Percentiles rank a stretch among this genome's conserved stretches.
These are phyloP conservation scores for Gobiocypris rarus DNA, from an alignment of 2,113 vertebrate species.

Conservation along the genomic window DNA sequence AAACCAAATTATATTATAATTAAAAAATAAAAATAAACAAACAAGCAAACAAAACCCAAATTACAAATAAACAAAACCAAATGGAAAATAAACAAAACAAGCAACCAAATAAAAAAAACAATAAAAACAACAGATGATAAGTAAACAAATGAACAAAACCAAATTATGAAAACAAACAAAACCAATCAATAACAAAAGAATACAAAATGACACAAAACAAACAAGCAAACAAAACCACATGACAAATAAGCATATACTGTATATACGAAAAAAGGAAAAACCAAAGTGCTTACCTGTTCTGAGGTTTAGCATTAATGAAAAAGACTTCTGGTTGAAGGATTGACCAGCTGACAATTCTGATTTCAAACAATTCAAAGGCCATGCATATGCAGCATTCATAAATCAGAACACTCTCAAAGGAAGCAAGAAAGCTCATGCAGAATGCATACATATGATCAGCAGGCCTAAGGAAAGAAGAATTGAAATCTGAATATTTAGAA, in stretches of 20 bases:
- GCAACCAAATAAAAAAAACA: too few relatives aligned
- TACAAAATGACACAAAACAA: background rate
- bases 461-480: background rate
- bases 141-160: background rate
- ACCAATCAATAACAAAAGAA: background rate
- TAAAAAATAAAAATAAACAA: background rate
- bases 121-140: background rate
- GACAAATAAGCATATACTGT: background rate
- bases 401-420: slow-evolving; percentile 12
- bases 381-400: background rate
- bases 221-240: too few relatives aligned
- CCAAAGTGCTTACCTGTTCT: slow-evolving; percentile 25
- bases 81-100: too few relatives aligned
- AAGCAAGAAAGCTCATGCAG: slow-evolving; percentile 15
- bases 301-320: slow-evolving; percentile 11
- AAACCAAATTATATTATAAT: too few relatives aligned
- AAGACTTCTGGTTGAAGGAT: background rate
- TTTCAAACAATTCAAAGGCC: slow-evolving; percentile 2
- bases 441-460: background rate
- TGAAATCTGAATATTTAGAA: background rate
- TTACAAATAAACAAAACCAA: background rate
- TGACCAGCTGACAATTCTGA: slow-evolving; percentile 22
- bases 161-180: background rate
- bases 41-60: background rate
- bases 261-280: background rate